Base-by-base conservation (phyloP, 2,797 vertebrate genomes). In the Strix occidentalis region DNA sequence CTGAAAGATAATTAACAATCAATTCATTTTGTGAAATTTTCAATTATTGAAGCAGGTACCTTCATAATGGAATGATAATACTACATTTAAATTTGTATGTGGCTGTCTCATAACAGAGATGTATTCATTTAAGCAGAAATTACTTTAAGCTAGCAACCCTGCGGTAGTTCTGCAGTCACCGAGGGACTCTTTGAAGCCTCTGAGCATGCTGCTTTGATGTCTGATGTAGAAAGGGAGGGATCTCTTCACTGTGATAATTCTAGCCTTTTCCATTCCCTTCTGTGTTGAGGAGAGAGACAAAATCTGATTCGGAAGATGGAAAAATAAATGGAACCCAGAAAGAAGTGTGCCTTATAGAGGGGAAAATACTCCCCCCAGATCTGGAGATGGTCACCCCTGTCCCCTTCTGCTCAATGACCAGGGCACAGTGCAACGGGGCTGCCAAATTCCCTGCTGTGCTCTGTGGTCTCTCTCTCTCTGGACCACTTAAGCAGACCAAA, bases 161-260 rank as follows among this genome's bases (percentile, higher is more conserved):
- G 24, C 84, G 46, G 89, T 87, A 80, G 57, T 60, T 78, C 95
- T 60, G 58, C 66, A 37, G 63, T 78, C 90, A 74, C 68, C 1
- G 2, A 84, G 95, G 95, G 95, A 94, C 91, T 95, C 94, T 97
- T 94, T 96, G 94, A 96, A 97, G 97, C 45, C 92, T 95, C 80
- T 1, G 48, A 96, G 68, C 43, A 48, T 12, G 68, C 68, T 48
- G 65, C 96, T 98, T 97, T 95, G 95, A 96, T 96, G 69, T 96
- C 91, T 94, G 84, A 39, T 61, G 79, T 11, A 82, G 92, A 92
- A 97, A 97, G 66, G 18, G 61, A 69, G 88, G 61, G 53, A 35
- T 72, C 76, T 77, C 72, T 78, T 72, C 16, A 2, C 70, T 81
- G 77, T 51, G 94, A 45, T 93, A 66, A 92, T 94, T 93, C 90